phyloP scores from a whole-genome alignment of 2,888 invertebrate species.

The Taphrorychus bicolor region DNA sequence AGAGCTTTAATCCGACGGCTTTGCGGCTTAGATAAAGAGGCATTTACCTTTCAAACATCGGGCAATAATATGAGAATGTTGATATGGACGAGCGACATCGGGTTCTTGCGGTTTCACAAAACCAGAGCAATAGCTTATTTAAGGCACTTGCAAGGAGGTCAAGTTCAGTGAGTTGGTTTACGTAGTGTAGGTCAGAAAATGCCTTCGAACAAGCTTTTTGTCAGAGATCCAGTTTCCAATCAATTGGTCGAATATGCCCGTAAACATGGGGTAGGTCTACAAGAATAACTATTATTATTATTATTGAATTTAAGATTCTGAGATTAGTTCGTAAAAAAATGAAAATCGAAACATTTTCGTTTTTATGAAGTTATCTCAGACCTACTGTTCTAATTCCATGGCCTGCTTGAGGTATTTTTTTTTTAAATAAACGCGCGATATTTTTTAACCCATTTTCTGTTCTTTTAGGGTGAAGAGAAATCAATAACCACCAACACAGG shows the following conservation, averaged over 20 bases:
- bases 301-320: too few relatives aligned
- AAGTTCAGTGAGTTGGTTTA: neutral
- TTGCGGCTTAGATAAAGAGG: neutral
- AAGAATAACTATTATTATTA: neutral
- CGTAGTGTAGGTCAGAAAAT: slow-evolving; percentile 9
- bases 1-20: too few relatives aligned
- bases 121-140: too few relatives aligned
- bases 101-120: neutral
- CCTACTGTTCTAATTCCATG: too few relatives aligned
- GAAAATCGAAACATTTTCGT: too few relatives aligned
- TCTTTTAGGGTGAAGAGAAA: slow-evolving; percentile 63
- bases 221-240: slow-evolving; percentile 50
- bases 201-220: slow-evolving; percentile 9
- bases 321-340: too few relatives aligned
- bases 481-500: slow-evolving; percentile 82
- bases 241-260: slow-evolving; percentile 52
- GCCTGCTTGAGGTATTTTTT: too few relatives aligned
- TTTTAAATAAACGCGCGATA: neutral
- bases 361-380: too few relatives aligned
- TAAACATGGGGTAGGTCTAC: slow-evolving; percentile 49
- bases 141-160: neutral
- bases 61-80: too few relatives aligned
- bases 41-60: neutral
- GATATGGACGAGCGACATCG: neutral
- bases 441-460: neutral